phyloP scores from a whole-genome alignment of 2,888 invertebrate genomes.

The Anorthoa munda region DNA sequence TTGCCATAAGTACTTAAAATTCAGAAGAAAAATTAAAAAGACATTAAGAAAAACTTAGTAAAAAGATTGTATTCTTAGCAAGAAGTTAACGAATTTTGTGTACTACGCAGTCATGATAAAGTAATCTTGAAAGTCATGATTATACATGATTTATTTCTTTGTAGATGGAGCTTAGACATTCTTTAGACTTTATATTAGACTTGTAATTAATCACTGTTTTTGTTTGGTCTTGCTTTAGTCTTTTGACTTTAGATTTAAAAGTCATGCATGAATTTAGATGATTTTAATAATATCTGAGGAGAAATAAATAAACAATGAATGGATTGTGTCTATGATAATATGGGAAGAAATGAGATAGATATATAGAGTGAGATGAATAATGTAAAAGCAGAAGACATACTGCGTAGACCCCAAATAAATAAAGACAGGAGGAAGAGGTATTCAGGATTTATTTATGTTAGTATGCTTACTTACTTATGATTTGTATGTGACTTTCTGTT shows the following conservation, averaged over 20 bases:
- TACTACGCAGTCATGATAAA: constrained; percentile 39
- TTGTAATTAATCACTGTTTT: constrained; percentile 15
- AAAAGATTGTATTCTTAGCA: constrained; percentile 36
- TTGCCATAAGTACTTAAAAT: constrained; percentile 18
- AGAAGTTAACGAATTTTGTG: constrained; percentile 45
- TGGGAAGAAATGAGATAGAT: too few relatives aligned
- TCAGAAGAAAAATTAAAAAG: constrained; percentile 41
- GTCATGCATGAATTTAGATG: not conserved
- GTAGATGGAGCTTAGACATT: constrained; percentile 2
- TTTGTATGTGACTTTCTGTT: too few relatives aligned
- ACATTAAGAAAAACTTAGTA: constrained; percentile 33
- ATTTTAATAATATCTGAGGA: too few relatives aligned
- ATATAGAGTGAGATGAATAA: too few relatives aligned
- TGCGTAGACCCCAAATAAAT: too few relatives aligned
- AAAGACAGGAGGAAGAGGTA: too few relatives aligned
- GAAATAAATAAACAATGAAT: too few relatives aligned
- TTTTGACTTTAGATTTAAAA: not conserved
- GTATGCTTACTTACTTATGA: too few relatives aligned
- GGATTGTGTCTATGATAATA: too few relatives aligned
- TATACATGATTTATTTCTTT: constrained; percentile 40
- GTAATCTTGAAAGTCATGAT: constrained; percentile 53
- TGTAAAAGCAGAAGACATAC: too few relatives aligned
- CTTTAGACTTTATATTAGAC: constrained; percentile 1
- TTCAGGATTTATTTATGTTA: too few relatives aligned
- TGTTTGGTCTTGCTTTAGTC: not conserved